Percentiles rank a stretch among this genome's conserved stretches.
Conservation (phyloP, 64 coral and sea anemone genomes). For the Actinia tenebrosa region DNA sequence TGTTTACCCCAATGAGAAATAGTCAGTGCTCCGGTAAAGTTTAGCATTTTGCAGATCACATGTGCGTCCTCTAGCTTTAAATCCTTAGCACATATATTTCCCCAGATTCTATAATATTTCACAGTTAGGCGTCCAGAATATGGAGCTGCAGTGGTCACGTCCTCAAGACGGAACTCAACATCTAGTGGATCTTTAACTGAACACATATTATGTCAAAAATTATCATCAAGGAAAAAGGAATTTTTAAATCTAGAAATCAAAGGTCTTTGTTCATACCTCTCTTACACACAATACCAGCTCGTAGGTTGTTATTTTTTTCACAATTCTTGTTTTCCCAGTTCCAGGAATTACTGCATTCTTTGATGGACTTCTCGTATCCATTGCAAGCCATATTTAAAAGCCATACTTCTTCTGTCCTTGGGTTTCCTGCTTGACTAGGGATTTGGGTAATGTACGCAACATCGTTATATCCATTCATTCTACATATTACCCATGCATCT, state of each 20-base stretch:
- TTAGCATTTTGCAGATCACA: neutral
- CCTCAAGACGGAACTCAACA: neutral
- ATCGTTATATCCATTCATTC: neutral
- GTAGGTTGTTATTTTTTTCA: neutral
- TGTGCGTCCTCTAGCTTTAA: neutral
- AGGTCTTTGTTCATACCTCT: neutral
- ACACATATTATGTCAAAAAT: neutral
- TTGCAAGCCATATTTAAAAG: neutral
- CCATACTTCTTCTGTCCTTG: neutral
- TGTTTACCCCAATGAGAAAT: neutral
- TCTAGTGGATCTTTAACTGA: neutral
- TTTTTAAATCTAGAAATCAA: neutral
- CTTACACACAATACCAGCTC: neutral
- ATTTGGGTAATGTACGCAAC: neutral
- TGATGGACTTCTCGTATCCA: neutral
- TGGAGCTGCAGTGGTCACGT: neutral
- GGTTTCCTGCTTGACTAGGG: no score
- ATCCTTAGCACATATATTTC: neutral
- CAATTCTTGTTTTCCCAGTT: neutral
- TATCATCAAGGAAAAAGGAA: neutral
- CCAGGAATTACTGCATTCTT: neutral
- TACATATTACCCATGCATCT: conserved; percentile 4
- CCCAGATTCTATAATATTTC: neutral
- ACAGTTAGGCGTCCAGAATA: neutral
- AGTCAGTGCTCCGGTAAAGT: neutral